phyloP scores from a whole-genome alignment of 1,140 invertebrate species.

The Atta texana region DNA sequence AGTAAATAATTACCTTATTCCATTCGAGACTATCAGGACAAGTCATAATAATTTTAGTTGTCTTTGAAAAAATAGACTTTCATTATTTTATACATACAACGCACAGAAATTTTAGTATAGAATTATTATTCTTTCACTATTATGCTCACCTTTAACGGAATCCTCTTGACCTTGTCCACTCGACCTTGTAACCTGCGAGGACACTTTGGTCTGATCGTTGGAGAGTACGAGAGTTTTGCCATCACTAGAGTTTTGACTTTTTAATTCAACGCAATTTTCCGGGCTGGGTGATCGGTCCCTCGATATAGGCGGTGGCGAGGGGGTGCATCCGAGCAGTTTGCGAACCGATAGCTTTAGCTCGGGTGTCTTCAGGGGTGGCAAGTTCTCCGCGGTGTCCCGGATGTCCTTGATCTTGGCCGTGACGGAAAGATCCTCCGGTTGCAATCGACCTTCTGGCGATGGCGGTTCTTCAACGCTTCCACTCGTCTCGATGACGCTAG shows the following conservation, averaged over 20 bases:
- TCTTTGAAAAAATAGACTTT: background rate
- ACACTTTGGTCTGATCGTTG: slow-evolving; percentile 60
- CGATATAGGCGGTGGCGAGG: slow-evolving; percentile 78
- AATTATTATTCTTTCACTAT: background rate
- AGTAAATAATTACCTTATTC: background rate
- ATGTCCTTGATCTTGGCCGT: slow-evolving; percentile 75
- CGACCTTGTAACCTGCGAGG: slow-evolving; percentile 69
- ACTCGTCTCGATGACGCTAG: slow-evolving; percentile 55
- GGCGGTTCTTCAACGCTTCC: slow-evolving; percentile 65
- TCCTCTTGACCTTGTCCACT: slow-evolving; percentile 70
- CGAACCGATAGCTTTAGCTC: slow-evolving; percentile 82
- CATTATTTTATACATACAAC: background rate
- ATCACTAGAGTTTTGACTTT: slow-evolving; percentile 67
- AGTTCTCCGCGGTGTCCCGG: slow-evolving; percentile 46
- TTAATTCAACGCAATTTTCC: slow-evolving; percentile 71
- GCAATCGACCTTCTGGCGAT: slow-evolving; percentile 80
- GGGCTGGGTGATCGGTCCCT: slow-evolving; percentile 75
- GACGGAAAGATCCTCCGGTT: slow-evolving; percentile 81
- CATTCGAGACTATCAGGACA: background rate
- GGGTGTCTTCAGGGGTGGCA: slow-evolving; percentile 76
- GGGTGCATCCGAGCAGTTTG: slow-evolving; percentile 81
- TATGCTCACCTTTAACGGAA: slow-evolving; percentile 63
- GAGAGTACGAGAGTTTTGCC: slow-evolving; percentile 37
- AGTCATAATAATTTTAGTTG: background rate
- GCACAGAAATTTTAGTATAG: background rate